A percentile compares a stretch with the other conserved stretches of the same genome.
Evolutionary conservation across 2,888 invertebrate genomes (phyloP).

Genomic region (Lordiphosa andalusiaca): DNA sequence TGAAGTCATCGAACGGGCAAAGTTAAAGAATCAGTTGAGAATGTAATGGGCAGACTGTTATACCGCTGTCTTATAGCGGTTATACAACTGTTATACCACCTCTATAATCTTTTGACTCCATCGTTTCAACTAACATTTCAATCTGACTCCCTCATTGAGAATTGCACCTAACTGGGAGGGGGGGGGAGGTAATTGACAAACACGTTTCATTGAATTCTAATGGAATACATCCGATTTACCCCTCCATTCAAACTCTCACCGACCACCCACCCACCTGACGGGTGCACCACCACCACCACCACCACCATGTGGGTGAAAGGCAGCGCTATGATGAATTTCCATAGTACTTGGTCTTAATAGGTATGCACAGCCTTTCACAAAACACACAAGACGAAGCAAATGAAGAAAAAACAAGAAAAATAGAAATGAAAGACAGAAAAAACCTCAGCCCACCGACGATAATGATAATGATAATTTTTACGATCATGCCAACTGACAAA

Average conservation of each 20-base stretch:
- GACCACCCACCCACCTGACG: conserved; percentile 3
- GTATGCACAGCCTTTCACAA: conserved; percentile 58
- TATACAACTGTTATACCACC: too few species aligned
- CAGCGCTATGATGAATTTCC: conserved; percentile 33
- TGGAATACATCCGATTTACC: too few species aligned
- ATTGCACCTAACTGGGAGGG: too few species aligned
- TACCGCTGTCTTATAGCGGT: too few species aligned
- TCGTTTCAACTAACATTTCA: too few species aligned
- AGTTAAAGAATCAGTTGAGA: too few species aligned
- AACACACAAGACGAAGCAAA: conserved; percentile 3
- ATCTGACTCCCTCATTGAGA: too few species aligned
- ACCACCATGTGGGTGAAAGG: conserved; percentile 54
- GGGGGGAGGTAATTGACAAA: conserved; percentile 3
- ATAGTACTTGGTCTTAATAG: conserved; percentile 35
- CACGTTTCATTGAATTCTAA: conserved; percentile 1
- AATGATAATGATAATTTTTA: conserved; percentile 63
- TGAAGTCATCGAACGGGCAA: too few species aligned
- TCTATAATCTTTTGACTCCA: too few species aligned
- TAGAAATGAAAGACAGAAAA: conserved; percentile 5
- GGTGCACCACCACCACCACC: background rate
- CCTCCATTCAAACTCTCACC: background rate
- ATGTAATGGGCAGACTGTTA: too few species aligned
- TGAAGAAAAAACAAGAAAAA: background rate
- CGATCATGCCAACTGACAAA: conserved; percentile 32
- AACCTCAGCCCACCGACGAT: conserved; percentile 21